These are phyloP conservation scores for Epistrophe grossulariae DNA, from an alignment of 2,888 invertebrate species.

Conservation along the genomic window DNA sequence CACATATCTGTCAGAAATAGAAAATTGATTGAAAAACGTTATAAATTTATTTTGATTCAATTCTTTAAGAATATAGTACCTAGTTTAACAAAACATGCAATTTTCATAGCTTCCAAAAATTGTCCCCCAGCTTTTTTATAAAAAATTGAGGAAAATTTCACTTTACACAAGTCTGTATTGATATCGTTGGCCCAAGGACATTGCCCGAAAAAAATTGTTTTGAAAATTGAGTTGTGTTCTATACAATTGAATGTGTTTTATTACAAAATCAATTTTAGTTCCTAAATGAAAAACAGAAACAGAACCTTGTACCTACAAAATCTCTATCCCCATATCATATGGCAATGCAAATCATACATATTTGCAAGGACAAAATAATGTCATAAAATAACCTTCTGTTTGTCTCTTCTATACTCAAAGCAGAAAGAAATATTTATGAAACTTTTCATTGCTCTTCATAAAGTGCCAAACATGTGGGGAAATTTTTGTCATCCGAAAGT, in stretches of 20 bases:
- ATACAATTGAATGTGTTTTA: slow-evolving; percentile 55
- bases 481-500: slow-evolving; percentile 28
- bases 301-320: slow-evolving; percentile 7
- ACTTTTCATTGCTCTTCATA: slow-evolving; percentile 58
- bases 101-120: not conserved
- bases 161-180: not conserved
- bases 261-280: slow-evolving; percentile 60
- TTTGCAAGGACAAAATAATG: slow-evolving; percentile 53
- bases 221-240: slow-evolving; percentile 46
- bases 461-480: slow-evolving; percentile 23
- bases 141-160: not conserved
- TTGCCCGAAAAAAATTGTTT: slow-evolving; percentile 40
- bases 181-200: not conserved
- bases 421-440: slow-evolving; percentile 36
- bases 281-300: slow-evolving; percentile 8
- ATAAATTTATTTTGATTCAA: too few relatives aligned
- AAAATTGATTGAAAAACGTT: too few relatives aligned
- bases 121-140: not conserved
- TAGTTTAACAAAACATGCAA: not conserved
- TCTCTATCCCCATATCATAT: not conserved
- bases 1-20: too few relatives aligned
- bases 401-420: slow-evolving; percentile 26
- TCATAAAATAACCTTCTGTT: slow-evolving; percentile 53
- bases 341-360: slow-evolving; percentile 61
- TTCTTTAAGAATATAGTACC: too few relatives aligned